These are phyloP conservation scores for Miltochrista miniata DNA, from an alignment of 2,888 invertebrate species.

Conservation along the genomic window DNA sequence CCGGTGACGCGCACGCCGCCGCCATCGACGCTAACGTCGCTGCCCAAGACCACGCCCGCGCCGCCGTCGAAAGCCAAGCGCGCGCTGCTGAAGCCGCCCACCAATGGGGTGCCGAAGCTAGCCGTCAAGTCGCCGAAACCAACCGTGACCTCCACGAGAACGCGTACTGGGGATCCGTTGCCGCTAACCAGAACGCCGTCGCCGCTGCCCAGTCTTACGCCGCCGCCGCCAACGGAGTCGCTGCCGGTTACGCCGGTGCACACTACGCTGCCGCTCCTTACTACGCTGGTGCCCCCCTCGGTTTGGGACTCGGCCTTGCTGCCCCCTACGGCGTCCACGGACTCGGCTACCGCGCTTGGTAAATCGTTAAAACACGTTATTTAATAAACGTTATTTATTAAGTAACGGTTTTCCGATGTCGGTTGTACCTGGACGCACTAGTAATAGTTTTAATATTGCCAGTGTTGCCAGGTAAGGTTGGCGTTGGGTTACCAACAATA, in stretches of 20 bases:
- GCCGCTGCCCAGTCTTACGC: conserved; percentile 77
- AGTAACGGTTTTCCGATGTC: conserved; percentile 31
- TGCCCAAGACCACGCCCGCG: conserved; percentile 65
- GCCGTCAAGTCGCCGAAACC: conserved; percentile 61
- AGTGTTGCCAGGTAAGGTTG: conserved; percentile 43
- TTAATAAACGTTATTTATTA: conserved; percentile 27
- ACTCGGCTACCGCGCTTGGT: conserved; percentile 60
- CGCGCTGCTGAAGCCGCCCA: conserved; percentile 69
- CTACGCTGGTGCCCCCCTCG: not conserved
- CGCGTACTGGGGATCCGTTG: conserved; percentile 72
- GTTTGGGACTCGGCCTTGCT: not conserved
- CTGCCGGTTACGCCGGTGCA: conserved; percentile 38
- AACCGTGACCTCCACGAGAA: conserved; percentile 72
- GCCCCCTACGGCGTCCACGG: conserved; percentile 8
- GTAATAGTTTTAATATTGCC: conserved; percentile 12
- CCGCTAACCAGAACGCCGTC: conserved; percentile 70
- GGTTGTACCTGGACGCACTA: conserved; percentile 44
- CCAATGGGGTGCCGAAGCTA: conserved; percentile 68
- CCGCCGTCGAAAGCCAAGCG: conserved; percentile 62
- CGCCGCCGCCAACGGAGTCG: conserved; percentile 64
- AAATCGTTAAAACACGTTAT: conserved; percentile 40
- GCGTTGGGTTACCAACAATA: conserved; percentile 37
- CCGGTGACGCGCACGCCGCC: conserved; percentile 74
- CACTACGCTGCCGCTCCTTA: conserved; percentile 36
- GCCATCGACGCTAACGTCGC: conserved; percentile 73